Percentiles rank a stretch among this genome's conserved stretches.
Conservation (phyloP, 2,888 invertebrate species). For the Lepidocyrtinus sp. region DNA sequence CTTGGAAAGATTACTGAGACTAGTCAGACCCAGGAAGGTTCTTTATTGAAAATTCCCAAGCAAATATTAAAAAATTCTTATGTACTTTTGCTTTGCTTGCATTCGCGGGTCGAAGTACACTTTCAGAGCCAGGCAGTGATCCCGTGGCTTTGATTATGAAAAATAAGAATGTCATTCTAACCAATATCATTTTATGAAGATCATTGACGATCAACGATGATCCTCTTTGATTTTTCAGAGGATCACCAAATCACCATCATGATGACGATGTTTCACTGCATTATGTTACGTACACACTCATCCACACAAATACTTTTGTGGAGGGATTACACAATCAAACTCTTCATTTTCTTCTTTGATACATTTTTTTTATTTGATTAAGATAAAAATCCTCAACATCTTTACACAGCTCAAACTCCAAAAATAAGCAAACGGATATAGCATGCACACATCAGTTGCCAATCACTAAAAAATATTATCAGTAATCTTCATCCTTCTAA, state of each 20-base stretch:
- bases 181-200: slow-evolving; percentile 26
- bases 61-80: slow-evolving; percentile 34
- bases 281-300: too few relatives aligned
- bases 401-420: slow-evolving; percentile 38
- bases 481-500: not conserved
- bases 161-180: slow-evolving; percentile 41
- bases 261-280: not conserved
- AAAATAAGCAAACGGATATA: slow-evolving; percentile 10
- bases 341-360: slow-evolving; percentile 29
- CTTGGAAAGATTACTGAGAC: too few relatives aligned
- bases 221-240: not conserved
- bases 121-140: slow-evolving; percentile 49
- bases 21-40: slow-evolving; percentile 38
- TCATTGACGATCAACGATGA: slow-evolving; percentile 27
- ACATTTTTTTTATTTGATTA: slow-evolving; percentile 16
- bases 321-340: slow-evolving; percentile 53
- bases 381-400: slow-evolving; percentile 42
- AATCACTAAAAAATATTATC: not conserved
- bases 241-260: slow-evolving; percentile 2
- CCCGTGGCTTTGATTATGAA: slow-evolving; percentile 49
- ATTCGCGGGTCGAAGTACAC: slow-evolving; percentile 55
- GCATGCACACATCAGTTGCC: not conserved
- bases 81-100: slow-evolving; percentile 49
- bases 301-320: slow-evolving; percentile 45
- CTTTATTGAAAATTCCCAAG: slow-evolving; percentile 51